Conservation (phyloP, 2,888 invertebrate genomes). For the Pseudoips prasinana region DNA sequence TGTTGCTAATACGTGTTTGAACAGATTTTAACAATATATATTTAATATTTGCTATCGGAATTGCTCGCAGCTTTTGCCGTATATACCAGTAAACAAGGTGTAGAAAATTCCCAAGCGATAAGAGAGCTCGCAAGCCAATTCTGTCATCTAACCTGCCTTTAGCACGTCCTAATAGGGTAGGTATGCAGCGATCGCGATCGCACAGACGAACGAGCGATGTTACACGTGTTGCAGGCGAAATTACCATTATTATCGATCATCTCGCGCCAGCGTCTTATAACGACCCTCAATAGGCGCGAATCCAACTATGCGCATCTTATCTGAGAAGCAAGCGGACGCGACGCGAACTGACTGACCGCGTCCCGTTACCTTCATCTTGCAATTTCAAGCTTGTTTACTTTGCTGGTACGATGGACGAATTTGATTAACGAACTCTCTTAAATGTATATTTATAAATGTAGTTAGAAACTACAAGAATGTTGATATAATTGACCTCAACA, state of each 20-base stretch:
- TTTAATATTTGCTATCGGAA: no score
- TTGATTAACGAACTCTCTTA: constrained; percentile 27
- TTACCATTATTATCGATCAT: constrained; percentile 83
- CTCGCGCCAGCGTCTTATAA: constrained; percentile 71
- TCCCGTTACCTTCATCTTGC: constrained; percentile 55
- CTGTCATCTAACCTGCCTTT: constrained; percentile 59
- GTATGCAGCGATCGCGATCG: constrained; percentile 61
- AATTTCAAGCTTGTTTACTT: constrained; percentile 59
- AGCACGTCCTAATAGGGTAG: constrained; percentile 71
- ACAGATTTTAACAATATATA: no score
- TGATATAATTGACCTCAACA: constrained; percentile 33
- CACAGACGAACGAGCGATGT: constrained; percentile 63
- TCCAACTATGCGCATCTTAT: constrained; percentile 60
- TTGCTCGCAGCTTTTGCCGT: background rate
- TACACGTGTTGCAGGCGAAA: constrained; percentile 75
- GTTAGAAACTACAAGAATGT: constrained; percentile 28
- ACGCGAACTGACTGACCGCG: constrained; percentile 36
- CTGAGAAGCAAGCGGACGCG: constrained; percentile 39
- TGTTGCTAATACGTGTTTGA: no score
- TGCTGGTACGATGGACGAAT: constrained; percentile 34
- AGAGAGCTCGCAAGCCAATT: constrained; percentile 44
- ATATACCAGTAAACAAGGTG: constrained; percentile 12
- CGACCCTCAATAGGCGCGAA: constrained; percentile 73
- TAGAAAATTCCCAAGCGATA: constrained; percentile 22
- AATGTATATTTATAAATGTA: constrained; percentile 9